Conservation (phyloP, 1,140 invertebrate genomes). For the Eriosoma lanigerum region DNA sequence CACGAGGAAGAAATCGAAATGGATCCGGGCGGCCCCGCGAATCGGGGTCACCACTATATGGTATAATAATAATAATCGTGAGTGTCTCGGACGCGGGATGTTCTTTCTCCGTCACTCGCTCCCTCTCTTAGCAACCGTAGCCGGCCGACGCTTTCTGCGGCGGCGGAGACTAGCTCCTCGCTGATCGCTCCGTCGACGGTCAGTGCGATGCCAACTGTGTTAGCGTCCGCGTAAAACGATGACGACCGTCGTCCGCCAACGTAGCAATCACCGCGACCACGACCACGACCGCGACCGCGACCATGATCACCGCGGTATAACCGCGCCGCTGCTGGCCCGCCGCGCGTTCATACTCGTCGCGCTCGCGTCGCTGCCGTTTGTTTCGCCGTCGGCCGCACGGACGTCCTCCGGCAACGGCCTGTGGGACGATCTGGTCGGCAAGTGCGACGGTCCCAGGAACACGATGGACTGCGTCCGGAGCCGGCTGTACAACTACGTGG, state of each 20-base stretch:
- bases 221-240: conserved; percentile 17
- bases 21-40: conserved; percentile 5
- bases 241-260: conserved; percentile 23
- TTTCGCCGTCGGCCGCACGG: not conserved
- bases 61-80: not conserved
- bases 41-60: conserved; percentile 21
- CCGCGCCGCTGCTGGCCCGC: not conserved
- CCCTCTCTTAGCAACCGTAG: not conserved
- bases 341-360: not conserved
- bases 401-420: conserved; percentile 56
- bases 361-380: not conserved
- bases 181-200: not conserved
- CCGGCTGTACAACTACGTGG: conserved; percentile 71
- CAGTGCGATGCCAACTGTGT: conserved; percentile 49
- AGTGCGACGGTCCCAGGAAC: conserved; percentile 66
- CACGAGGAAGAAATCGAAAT: conserved; percentile 40
- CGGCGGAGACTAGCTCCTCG: not conserved
- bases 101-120: not conserved
- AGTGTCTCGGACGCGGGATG: not conserved
- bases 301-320: too few relatives aligned
- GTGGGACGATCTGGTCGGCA: conserved; percentile 71
- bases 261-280: too few relatives aligned
- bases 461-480: conserved; percentile 74
- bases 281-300: not conserved
- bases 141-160: not conserved